phyloP scores from a whole-genome alignment of 2,888 invertebrate genomes.

The Cheilosia vulpina region DNA sequence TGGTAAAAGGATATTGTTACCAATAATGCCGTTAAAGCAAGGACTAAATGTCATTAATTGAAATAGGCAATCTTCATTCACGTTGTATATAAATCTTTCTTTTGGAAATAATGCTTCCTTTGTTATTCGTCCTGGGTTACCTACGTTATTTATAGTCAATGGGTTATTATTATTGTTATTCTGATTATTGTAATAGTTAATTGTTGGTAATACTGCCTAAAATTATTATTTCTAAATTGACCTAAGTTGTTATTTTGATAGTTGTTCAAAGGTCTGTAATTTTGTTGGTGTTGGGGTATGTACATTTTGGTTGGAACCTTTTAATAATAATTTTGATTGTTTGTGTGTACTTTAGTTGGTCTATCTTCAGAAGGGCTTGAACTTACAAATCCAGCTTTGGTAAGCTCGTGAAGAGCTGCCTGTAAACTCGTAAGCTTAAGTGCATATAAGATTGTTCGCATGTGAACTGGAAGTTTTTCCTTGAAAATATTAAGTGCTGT shows the following conservation, averaged over 20 bases:
- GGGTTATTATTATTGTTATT: too few species aligned
- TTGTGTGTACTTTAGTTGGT: not conserved
- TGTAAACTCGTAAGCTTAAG: not conserved
- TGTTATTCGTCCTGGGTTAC: slow-evolving; percentile 1
- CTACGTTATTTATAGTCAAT: slow-evolving; percentile 4
- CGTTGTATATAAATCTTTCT: slow-evolving; percentile 7
- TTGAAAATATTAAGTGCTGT: too few species aligned
- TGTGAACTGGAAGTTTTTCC: slow-evolving; percentile 4
- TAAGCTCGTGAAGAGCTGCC: not conserved
- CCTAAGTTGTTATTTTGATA: too few species aligned
- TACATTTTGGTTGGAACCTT: not conserved
- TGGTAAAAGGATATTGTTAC: slow-evolving; percentile 27
- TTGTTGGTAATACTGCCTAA: too few species aligned
- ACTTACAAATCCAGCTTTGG: not conserved
- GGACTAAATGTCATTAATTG: slow-evolving; percentile 1
- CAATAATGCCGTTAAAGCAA: slow-evolving; percentile 6
- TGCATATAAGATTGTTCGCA: slow-evolving; percentile 19
- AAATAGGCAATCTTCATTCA: not conserved
- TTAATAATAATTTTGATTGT: not conserved
- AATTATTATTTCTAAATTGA: too few species aligned
- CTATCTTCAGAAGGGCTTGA: not conserved
- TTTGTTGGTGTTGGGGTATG: not conserved
- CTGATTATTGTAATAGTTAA: too few species aligned
- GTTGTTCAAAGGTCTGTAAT: too few species aligned
- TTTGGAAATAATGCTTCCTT: slow-evolving; percentile 7